Percentiles rank a stretch among this genome's conserved stretches.
Conservation (phyloP, 1,140 invertebrate species). For the Patella vulgata region DNA sequence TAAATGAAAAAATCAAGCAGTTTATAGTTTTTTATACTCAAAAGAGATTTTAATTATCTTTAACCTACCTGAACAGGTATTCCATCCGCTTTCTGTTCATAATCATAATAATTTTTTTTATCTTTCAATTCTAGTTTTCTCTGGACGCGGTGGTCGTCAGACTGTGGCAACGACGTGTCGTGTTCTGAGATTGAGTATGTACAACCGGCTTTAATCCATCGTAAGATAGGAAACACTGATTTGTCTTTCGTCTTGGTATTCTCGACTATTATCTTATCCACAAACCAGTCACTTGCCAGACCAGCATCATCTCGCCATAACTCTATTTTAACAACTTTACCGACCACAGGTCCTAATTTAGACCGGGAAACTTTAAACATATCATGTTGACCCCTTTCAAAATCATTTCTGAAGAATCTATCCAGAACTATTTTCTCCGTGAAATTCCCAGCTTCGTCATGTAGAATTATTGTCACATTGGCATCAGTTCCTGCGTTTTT, state of each 20-base stretch:
- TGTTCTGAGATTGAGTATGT: conserved; percentile 20
- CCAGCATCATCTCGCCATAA: conserved; percentile 26
- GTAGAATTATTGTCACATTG: conserved; percentile 50
- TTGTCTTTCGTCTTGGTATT: neutral
- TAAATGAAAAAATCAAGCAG: too few species aligned
- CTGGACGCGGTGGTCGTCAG: conserved; percentile 20
- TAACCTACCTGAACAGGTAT: conserved; percentile 24
- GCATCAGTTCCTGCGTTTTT: conserved; percentile 44
- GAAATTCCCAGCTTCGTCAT: conserved; percentile 53
- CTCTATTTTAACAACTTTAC: conserved; percentile 19
- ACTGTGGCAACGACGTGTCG: conserved; percentile 29
- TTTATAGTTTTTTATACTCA: too few species aligned
- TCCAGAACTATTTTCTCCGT: conserved; percentile 57
- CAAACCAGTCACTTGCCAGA: conserved; percentile 26
- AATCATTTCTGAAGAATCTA: conserved; percentile 63
- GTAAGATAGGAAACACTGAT: conserved; percentile 31
- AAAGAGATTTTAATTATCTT: too few species aligned
- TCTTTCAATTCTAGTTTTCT: conserved; percentile 23
- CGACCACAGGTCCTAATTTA: too few species aligned
- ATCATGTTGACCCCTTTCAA: conserved; percentile 62
- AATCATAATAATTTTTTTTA: conserved; percentile 17
- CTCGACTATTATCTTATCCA: conserved; percentile 28
- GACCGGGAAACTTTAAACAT: conserved; percentile 49
- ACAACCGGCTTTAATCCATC: conserved; percentile 28
- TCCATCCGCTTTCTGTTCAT: conserved; percentile 3